Evolutionary conservation across 2,797 vertebrate species (phyloP).

Genomic region (Ambastaia sidthimunki): DNA sequence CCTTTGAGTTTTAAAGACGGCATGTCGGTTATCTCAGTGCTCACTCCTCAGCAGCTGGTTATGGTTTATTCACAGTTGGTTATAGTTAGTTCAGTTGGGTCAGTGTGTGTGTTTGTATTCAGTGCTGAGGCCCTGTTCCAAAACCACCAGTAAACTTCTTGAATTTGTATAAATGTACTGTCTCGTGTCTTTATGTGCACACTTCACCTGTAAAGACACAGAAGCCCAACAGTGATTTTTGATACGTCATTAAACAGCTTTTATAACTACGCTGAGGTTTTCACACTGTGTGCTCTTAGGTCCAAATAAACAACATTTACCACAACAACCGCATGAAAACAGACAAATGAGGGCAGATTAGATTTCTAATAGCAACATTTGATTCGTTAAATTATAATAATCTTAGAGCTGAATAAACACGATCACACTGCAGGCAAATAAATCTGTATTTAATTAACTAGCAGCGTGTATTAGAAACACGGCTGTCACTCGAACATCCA

Average conservation of each 20-base stretch:
- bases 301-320: neutral
- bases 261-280: too few relatives aligned
- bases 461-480: slow-evolving; percentile 38
- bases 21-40: neutral
- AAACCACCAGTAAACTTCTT: slow-evolving; percentile 25
- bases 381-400: neutral
- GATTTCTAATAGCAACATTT: neutral
- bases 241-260: too few relatives aligned
- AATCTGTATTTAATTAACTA: neutral
- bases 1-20: neutral
- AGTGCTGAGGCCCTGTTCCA: neutral
- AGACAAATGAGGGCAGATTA: neutral
- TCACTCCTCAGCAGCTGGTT: neutral
- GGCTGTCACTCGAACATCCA: slow-evolving; percentile 74
- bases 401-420: neutral
- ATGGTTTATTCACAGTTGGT: neutral
- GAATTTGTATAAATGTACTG: neutral
- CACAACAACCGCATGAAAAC: too few relatives aligned
- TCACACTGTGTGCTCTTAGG: neutral
- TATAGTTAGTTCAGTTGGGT: neutral
- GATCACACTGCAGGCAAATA: neutral
- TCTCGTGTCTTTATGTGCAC: neutral
- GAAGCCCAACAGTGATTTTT: too few relatives aligned
- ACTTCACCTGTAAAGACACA: neutral
- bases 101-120: neutral